phyloP scores from a whole-genome alignment of 2,888 invertebrate genomes.

The Spatulosminthurus flaviceps region DNA sequence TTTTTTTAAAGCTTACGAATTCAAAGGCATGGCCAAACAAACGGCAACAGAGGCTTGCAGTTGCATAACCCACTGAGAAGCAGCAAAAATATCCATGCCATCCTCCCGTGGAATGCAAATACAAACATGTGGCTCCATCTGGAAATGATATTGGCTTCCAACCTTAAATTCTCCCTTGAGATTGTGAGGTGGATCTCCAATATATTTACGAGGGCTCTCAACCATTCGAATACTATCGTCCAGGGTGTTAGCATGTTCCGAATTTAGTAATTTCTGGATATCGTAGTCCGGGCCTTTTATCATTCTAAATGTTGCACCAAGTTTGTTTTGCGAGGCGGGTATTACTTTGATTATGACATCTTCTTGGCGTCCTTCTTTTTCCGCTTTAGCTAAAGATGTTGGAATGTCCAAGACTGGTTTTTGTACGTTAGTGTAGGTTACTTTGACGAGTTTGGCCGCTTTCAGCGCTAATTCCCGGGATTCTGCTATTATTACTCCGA shows the following conservation, averaged over 20 bases:
- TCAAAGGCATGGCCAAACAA: conserved; percentile 71
- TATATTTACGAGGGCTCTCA: background rate
- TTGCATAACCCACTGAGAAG: conserved; percentile 75
- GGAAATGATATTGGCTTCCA: conserved; percentile 77
- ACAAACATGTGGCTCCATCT: conserved; percentile 78
- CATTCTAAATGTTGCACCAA: background rate
- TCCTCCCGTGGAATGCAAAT: conserved; percentile 76
- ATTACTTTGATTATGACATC: conserved; percentile 18
- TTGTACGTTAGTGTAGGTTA: conserved; percentile 65
- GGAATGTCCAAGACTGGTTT: conserved; percentile 65
- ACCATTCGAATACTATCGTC: background rate
- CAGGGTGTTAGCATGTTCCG: background rate
- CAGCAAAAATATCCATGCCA: conserved; percentile 71
- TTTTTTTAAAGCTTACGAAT: conserved; percentile 68
- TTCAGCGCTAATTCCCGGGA: conserved; percentile 62
- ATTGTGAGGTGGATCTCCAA: conserved; percentile 64
- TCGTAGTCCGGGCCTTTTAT: background rate
- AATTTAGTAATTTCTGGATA: background rate
- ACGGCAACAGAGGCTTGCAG: conserved; percentile 71
- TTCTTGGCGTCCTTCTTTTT: conserved; percentile 50
- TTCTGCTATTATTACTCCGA: conserved; percentile 67
- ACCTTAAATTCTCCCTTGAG: conserved; percentile 69
- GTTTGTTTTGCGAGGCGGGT: background rate
- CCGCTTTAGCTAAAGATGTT: conserved; percentile 64
- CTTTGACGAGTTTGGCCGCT: conserved; percentile 65